A percentile compares a stretch with the other conserved stretches of the same genome.
Conservation (phyloP, 2,888 invertebrate genomes). For the Gastracanthus pulcherrimus region DNA sequence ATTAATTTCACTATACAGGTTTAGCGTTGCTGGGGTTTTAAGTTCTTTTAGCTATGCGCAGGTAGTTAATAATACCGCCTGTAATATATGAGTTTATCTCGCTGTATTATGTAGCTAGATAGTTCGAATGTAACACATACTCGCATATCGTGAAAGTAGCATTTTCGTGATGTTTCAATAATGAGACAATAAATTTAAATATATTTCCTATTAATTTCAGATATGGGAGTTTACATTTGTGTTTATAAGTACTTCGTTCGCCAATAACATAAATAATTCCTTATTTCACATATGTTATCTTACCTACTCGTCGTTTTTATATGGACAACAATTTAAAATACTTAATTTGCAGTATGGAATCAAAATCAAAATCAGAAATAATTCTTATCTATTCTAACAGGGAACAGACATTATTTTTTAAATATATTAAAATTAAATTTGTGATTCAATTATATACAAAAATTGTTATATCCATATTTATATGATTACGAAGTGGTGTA, state of each 20-base stretch:
- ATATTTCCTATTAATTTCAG: neutral
- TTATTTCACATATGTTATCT: neutral
- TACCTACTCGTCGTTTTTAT: neutral
- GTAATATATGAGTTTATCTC: conserved; percentile 43
- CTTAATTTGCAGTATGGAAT: no score
- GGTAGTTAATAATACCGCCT: conserved; percentile 35
- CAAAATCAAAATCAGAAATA: no score
- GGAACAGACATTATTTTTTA: no score
- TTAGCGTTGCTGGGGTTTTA: neutral
- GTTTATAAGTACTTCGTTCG: neutral
- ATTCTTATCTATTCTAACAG: no score
- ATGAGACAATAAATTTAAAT: conserved; percentile 34
- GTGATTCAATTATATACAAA: no score
- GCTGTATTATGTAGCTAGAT: conserved; percentile 20
- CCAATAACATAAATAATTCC: neutral
- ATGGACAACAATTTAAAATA: no score
- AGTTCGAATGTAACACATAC: conserved; percentile 3
- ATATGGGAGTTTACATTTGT: neutral
- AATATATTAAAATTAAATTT: no score
- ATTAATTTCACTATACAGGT: conserved; percentile 41
- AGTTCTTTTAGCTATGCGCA: conserved; percentile 20
- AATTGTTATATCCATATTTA: no score
- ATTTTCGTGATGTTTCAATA: conserved; percentile 39
- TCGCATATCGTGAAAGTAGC: conserved; percentile 14
- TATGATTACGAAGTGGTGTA: no score